Conservation (phyloP, 2,888 invertebrate species). For the Hetaerina titia region DNA sequence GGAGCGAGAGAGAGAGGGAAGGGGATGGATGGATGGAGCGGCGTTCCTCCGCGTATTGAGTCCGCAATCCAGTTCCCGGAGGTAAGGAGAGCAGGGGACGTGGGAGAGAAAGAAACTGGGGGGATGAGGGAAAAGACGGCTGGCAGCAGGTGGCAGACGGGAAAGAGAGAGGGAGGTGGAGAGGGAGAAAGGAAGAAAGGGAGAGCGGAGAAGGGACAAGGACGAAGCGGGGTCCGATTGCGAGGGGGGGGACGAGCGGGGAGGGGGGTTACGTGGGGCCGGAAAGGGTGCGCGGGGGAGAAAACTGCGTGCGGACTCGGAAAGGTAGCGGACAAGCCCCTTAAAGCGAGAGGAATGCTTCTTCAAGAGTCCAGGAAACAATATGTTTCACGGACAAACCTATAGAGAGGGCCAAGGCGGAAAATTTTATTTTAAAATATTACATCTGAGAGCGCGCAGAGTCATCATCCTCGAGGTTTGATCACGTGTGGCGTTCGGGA, state of each 20-base stretch:
- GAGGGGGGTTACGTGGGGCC: not conserved
- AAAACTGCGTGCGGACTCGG: not conserved
- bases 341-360: no score
- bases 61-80: slow-evolving; percentile 54
- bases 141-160: slow-evolving; percentile 14
- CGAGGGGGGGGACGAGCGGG: not conserved
- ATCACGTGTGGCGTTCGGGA: no score
- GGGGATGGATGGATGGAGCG: not conserved
- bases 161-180: not conserved
- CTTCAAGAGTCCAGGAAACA: no score
- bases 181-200: not conserved
- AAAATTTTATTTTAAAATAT: no score
- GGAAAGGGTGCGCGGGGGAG: not conserved
- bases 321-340: not conserved
- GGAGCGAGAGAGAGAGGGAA: not conserved
- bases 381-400: no score
- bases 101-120: not conserved
- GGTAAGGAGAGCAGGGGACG: not conserved
- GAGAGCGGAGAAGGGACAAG: not conserved
- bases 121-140: not conserved
- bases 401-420: no score
- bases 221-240: not conserved
- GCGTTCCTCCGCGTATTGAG: slow-evolving; percentile 61
- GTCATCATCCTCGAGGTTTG: no score
- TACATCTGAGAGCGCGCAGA: no score